Evolutionary conservation across 2,888 invertebrate species (phyloP).

Genomic region (Cheiracanthium punctorium): DNA sequence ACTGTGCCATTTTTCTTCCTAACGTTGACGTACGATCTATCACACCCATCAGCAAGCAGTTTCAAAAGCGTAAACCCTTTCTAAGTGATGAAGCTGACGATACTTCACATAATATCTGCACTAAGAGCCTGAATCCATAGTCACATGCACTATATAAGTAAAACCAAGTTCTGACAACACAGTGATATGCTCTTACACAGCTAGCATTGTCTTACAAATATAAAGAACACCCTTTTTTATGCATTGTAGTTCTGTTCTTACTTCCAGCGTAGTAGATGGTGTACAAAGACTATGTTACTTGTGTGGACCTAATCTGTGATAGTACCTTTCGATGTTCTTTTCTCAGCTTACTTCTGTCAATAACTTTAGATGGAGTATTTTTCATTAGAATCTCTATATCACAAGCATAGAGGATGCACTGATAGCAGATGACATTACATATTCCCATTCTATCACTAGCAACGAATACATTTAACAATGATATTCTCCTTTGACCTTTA

Average conservation of each 20-base stretch:
- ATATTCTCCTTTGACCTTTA: constrained; percentile 20
- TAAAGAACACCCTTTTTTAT: too few species aligned
- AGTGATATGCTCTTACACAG: too few species aligned
- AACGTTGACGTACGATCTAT: too few species aligned
- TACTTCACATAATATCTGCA: too few species aligned
- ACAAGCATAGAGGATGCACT: constrained; percentile 7
- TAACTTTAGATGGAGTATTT: constrained; percentile 12
- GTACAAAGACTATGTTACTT: constrained; percentile 10
- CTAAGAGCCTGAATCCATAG: not conserved
- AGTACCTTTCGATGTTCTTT: constrained; percentile 6
- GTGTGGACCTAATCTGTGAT: constrained; percentile 4
- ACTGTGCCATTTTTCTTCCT: too few species aligned
- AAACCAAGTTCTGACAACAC: constrained; percentile 7
- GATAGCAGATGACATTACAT: constrained; percentile 14
- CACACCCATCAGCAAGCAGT: too few species aligned
- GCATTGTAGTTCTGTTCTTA: constrained; percentile 7
- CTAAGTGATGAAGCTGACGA: too few species aligned
- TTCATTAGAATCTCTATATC: constrained; percentile 2
- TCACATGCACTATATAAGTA: not conserved
- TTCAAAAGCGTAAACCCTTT: too few species aligned
- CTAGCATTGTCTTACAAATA: too few species aligned
- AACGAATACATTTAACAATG: constrained; percentile 12
- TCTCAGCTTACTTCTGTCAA: constrained; percentile 22
- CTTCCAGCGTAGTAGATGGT: constrained; percentile 9
- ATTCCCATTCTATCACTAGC: not conserved